Evolutionary conservation across 2,797 vertebrate genomes (phyloP).

Genomic region (Neomorphus geoffroyi): DNA sequence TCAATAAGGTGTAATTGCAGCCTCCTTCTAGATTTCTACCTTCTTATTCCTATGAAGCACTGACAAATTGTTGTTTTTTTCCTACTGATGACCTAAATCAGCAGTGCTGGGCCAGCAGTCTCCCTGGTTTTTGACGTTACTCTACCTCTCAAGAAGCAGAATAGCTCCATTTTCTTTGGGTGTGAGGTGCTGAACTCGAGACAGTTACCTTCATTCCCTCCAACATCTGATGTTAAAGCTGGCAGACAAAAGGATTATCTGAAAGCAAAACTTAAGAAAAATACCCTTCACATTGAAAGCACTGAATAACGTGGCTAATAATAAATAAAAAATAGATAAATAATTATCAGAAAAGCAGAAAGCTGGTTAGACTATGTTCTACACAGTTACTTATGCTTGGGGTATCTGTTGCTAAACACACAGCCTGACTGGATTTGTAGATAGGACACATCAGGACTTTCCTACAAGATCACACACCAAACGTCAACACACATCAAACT

Average conservation of each 20-base stretch:
- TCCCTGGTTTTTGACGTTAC: neutral
- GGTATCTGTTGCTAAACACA: neutral
- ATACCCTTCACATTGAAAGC: neutral
- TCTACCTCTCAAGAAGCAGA: neutral
- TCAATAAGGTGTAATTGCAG: neutral
- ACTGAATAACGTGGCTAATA: rapidly evolving
- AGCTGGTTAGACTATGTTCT: neutral
- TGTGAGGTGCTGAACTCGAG: neutral
- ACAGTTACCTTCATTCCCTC: neutral
- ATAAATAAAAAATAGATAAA: neutral
- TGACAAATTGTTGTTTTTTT: neutral
- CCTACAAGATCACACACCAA: rapidly evolving
- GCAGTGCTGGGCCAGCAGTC: too few relatives aligned
- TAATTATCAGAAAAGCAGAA: neutral
- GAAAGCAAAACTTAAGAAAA: neutral
- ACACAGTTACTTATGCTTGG: rapidly evolving
- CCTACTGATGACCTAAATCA: neutral
- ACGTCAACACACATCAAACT: neutral
- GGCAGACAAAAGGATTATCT: neutral
- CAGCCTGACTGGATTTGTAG: neutral
- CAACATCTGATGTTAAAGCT: neutral
- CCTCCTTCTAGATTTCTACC: neutral
- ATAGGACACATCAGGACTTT: neutral
- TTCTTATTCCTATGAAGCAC: neutral
- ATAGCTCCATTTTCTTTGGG: neutral